phyloP scores from a whole-genome alignment of 2,888 invertebrate species.

The Sphaeridia pumilis region DNA sequence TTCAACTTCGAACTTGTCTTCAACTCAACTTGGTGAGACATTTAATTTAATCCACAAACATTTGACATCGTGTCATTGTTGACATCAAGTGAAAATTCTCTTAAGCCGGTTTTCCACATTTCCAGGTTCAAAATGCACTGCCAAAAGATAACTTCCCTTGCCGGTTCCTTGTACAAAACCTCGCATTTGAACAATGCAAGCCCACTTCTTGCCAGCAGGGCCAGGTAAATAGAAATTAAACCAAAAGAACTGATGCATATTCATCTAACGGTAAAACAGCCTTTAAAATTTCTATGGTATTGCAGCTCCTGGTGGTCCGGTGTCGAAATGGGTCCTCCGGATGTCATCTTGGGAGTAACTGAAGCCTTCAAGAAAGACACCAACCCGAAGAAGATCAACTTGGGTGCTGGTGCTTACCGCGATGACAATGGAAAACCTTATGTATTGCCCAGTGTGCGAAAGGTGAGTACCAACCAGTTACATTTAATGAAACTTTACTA shows the following conservation, averaged over 20 bases:
- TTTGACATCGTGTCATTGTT: no score
- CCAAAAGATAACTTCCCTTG: not conserved
- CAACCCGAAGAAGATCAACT: slow-evolving; percentile 88
- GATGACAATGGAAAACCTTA: slow-evolving; percentile 96
- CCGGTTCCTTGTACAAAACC: not conserved
- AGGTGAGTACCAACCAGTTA: slow-evolving; percentile 32
- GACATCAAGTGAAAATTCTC: no score
- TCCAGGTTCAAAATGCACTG: not conserved
- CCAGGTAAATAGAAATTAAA: not conserved
- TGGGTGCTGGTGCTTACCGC: slow-evolving; percentile 92
- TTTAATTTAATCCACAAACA: no score
- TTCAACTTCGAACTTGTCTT: not conserved
- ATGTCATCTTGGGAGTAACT: slow-evolving; percentile 92
- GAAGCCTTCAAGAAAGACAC: slow-evolving; percentile 88
- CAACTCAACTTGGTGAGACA: not conserved
- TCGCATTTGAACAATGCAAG: not conserved
- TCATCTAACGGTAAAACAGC: not conserved
- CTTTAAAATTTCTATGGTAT: not conserved
- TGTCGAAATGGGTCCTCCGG: slow-evolving; percentile 94
- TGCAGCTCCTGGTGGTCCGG: slow-evolving; percentile 70
- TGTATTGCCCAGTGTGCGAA: slow-evolving; percentile 71
- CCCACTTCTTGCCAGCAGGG: not conserved
- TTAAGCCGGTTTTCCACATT: no score
- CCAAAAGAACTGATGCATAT: not conserved
- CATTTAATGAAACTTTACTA: not conserved